phyloP scores from a whole-genome alignment of 2,797 vertebrate species.

The Myotis myotis region DNA sequence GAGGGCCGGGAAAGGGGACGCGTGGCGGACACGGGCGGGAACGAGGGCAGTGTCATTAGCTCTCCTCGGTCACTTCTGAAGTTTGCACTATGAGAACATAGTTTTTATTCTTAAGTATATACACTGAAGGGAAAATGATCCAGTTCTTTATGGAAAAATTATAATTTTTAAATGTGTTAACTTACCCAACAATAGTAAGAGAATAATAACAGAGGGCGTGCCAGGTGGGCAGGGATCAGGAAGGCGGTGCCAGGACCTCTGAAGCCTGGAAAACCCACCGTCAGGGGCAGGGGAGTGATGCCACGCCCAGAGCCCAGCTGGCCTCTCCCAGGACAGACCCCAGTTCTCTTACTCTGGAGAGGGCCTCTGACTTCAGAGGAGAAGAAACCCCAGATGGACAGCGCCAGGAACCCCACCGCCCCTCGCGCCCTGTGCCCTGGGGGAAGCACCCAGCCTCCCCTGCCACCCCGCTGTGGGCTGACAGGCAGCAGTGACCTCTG shows the following conservation, averaged over 20 bases:
- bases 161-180: background rate
- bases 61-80: background rate
- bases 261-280: background rate
- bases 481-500: conserved; percentile 61
- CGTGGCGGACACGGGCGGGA: fast-evolving
- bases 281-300: background rate
- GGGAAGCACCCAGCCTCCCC: background rate
- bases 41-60: background rate
- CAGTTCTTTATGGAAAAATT: background rate
- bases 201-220: background rate
- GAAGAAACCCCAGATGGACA: background rate
- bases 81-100: background rate
- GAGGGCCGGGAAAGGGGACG: background rate
- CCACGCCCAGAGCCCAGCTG: too few species aligned
- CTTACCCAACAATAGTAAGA: background rate
- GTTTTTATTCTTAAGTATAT: background rate
- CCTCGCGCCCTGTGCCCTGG: background rate
- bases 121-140: background rate
- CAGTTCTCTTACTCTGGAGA: background rate
- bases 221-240: background rate
- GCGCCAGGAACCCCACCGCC: background rate
- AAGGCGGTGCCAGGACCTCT: background rate
- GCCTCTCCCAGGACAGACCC: background rate
- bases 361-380: background rate
- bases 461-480: background rate